A percentile compares a stretch with the other conserved stretches of the same genome.
These are phyloP conservation scores for Notolepis coatsorum DNA, from an alignment of 2,797 vertebrate species.

Conservation along the genomic window DNA sequence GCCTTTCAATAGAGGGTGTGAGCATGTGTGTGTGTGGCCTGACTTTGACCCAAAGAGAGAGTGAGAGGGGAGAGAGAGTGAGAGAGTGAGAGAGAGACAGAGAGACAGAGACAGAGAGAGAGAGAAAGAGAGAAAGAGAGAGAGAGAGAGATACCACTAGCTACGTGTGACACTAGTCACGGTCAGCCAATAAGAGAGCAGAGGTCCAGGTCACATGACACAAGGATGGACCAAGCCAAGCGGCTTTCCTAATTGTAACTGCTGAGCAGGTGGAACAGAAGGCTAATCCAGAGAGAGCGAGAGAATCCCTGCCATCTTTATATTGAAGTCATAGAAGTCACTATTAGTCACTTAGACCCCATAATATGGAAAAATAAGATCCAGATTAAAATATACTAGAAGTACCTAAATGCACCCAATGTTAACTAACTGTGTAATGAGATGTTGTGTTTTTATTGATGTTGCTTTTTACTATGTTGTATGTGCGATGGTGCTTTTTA, in stretches of 20 bases:
- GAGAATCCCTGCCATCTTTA: constrained; percentile 41
- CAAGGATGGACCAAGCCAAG: constrained; percentile 52
- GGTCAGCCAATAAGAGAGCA: constrained; percentile 31
- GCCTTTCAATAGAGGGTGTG: not conserved
- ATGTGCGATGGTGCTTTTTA: too few relatives aligned
- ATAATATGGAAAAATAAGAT: constrained; percentile 5
- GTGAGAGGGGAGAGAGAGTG: not conserved
- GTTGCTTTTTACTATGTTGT: too few relatives aligned
- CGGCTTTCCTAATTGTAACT: constrained; percentile 73
- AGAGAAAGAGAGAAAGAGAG: not conserved
- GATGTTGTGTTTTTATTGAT: too few relatives aligned
- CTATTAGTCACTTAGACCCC: not conserved
- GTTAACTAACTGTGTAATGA: too few relatives aligned
- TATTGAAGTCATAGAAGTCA: not conserved
- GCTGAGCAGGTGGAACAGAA: constrained; percentile 78
- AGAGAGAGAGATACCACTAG: not conserved
- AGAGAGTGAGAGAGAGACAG: not conserved
- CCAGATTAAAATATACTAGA: too few relatives aligned
- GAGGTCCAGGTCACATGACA: constrained; percentile 61
- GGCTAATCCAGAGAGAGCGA: constrained; percentile 70
- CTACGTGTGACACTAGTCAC: constrained; percentile 9
- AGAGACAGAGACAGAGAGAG: not conserved
- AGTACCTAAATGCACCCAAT: too few relatives aligned
- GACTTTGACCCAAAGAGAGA: not conserved
- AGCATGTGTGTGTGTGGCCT: too few relatives aligned